Base-by-base conservation (phyloP, 2,888 invertebrate genomes). In the Gnatocerus cornutus region DNA sequence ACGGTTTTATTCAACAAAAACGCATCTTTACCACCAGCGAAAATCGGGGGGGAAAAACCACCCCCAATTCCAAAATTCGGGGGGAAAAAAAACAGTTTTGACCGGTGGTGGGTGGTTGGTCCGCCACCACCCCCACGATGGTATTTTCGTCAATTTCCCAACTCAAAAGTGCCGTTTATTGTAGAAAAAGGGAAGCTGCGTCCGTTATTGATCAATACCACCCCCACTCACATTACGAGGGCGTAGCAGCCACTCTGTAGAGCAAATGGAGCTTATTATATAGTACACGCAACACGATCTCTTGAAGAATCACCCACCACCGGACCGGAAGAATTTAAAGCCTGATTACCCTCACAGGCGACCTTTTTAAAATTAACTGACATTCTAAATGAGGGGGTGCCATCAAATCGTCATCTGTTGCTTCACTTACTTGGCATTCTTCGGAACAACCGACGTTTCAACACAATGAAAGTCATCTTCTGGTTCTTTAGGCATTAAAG, bases 401-500 rank as follows among this genome's bases (percentile, higher is more conserved):
- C 21, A 4, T 21, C 21, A 21, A n/a, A 1, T 21, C 21, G 21
- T 21, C 21, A 21, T 1, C 21, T 21, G 21, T 21, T 21, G 21
- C 21, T 21, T 21, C 8, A 91, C 95, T 93, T 85, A 95, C 95
- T 95, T 95, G 85, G 95, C 95, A 89, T 96, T 96, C 87, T 95
- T 96, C 77, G 95, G 95, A 86, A 87, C 74, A 84, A 86, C 74
- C 67, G 88, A 86, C 50, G 87, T 86, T 80, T 88, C 87, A 82
- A 87, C 86, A 80, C 89, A 89, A 80, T 90, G 90, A 73, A 88
- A 90, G 81, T 91, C 91, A 81, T 91, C 90, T 79, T 89, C 88
- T 80, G 90, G 87, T 79, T 92, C 92, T 69, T 79, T 79, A 52
- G 90, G 89, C 87, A 93, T 93, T 86, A 93, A 87, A 74, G 94